Evolutionary conservation across 2,888 invertebrate species (phyloP), one percentile per base, ranked within the genome.

Genomic region (Temnothorax ravouxi): DNA sequence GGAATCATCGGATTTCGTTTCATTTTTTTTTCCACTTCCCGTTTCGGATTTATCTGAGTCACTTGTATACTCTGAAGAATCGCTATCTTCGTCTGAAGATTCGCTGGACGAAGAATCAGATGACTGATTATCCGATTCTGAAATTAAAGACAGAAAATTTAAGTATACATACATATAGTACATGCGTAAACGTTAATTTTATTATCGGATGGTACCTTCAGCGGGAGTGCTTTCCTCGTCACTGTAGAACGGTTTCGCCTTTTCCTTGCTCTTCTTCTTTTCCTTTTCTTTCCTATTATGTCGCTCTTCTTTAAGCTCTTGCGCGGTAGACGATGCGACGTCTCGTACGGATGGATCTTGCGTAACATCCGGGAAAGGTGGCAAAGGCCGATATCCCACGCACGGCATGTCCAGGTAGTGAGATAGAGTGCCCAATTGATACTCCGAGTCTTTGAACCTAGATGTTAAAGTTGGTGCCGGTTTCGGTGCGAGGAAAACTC

Each of bases 391-490:
- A 95, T 99, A 99, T 5, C 99, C 99, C 54, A 95, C 96, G 1
- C 99, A 98, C 83, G 97, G 96, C 91, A 96, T 96, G 92, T 99
- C 99, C 84, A 99, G 96, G 94, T 98, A 98, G 95, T 99, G 99
- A 0, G 99, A 99, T 79, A 99, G 95, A 0, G 99, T 98, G 2
- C 99, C 99, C 92, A 99, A 95, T 91, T 99, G 99, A 95, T 97
- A 99, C 91, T 97, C 97, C 15, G 94, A 93, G 96, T 97, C 97
- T 95, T 97, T 97, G 92, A 98, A 98, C 93, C 97, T 97, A 66
- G 98, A 98, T 93, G 98, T 97, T 34, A 99, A 95, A 11, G 98
- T 96, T 0, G 99, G 99, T 29, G 99, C 99, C 0, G 99, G 99
- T 94, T 99, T 99, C 13, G 97, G 96, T 0, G 98, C 97, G 79